Evolutionary conservation across 2,797 vertebrate genomes (phyloP), one percentile per base, ranked within the genome.

Genomic region (Buphagus erythrorhynchus): DNA sequence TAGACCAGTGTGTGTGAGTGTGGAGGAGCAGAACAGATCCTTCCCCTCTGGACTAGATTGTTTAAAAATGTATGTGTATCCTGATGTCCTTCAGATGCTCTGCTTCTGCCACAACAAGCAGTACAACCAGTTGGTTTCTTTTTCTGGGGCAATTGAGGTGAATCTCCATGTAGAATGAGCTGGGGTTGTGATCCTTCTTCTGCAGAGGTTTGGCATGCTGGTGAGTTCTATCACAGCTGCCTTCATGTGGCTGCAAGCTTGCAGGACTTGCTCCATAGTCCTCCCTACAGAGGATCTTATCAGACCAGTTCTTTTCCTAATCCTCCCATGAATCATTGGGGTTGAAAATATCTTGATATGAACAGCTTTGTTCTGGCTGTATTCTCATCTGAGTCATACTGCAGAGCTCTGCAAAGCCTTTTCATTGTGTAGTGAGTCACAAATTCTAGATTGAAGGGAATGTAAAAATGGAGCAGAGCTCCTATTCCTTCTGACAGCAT

Each of bases 341-440:
- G 33, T 82, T 95, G 90, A 76, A 88, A 87, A 92, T 95, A 88
- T 91, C 96, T 95, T 79, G 88, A 92, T 95, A 77, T 45, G 86
- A 95, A 93, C 90, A 84, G 90, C 92, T 88, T 91, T 93, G 69
- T 95, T 93, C 94, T 92, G 93, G 77, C 92, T 92, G 51, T 96
- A 69, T 78, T 91, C 96, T 96, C 85, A 91, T 96, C 93, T 97
- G 97, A 97, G 91, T 97, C 97, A 97, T 96, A 90, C 94, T 96
- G 96, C 92, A 96, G 96, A 96, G 94, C 90, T 96, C 93, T 90
- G 94, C 95, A 96, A 96, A 96, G 91, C 90, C 93, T 96, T 95
- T 96, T 97, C 92, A 93, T 95, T 97, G 90, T 95, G 80, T 90
- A 92, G 94, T 95, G 94, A 97, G 94, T 97, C 97, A 97, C 96